Base-by-base conservation (phyloP, 2,888 invertebrate genomes). In the Cataglyphis cursor region DNA sequence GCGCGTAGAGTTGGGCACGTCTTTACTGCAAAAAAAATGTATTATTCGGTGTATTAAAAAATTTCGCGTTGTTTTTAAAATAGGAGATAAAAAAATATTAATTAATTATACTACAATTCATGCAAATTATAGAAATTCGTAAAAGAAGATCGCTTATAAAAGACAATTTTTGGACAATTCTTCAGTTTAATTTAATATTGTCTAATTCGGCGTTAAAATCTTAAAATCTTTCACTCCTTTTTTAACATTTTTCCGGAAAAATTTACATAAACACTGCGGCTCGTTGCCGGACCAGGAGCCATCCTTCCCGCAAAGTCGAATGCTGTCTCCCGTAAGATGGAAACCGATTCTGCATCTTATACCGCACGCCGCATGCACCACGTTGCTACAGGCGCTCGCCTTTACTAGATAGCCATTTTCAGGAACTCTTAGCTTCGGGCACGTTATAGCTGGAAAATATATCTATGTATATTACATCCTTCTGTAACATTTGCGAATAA, bases 361-460 rank as follows among this genome's bases (percentile, higher is more conserved):
- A 0, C 97, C 97, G 93, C 97, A 97, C 0, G 97, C 97, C n/a
- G 97, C 96, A 92, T 97, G 96, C 70, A 97, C 95, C 8, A 96
- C 96, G 90, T 96, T 96, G 82, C 95, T 96, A 92, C 97, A 97
- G 41, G 95, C 95, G 57, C 95, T 95, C 1, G 92, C 93, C 88
- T 96, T 96, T 1, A 97, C 96, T 91, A 97, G 96, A 93, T 97
- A 97, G 5, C 97, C 97, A 92, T 97, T 96, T 74, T 96, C 95
- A 0, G 97, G 97, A 1, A 96, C 95, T 18, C 91, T 92, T 75
- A 97, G 91, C 86, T 95, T 95, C 0, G 96, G 96, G 90, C 97
- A 97, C 31, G 95, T 96, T 86, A 96, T 95, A n/a, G 95, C 96
- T 96, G 84, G 73, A 59, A 54, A 59, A 10, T 28, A 31, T 18